phyloP scores from a whole-genome alignment of 30 jellyfish, hydroid and myxozoan species.

The Hydractinia symbiolongicarpus region DNA sequence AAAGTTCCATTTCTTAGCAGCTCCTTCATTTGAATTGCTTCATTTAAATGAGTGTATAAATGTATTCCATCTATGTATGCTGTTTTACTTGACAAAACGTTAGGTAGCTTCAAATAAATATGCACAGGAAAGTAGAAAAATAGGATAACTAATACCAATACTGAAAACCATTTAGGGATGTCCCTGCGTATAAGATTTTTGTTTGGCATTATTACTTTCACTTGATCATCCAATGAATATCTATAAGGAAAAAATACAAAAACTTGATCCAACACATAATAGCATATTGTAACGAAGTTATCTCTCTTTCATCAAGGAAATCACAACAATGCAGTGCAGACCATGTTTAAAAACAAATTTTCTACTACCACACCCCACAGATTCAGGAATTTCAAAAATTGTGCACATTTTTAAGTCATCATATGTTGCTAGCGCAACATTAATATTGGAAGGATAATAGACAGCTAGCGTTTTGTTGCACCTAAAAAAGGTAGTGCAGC shows the following conservation, averaged over 20 bases:
- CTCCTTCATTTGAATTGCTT: constrained; percentile 68
- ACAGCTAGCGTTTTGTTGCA: no score
- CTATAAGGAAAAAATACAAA: not conserved
- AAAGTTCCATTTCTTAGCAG: constrained; percentile 39
- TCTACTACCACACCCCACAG: no score
- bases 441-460: no score
- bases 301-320: no score
- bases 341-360: no score
- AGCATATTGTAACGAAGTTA: not conserved
- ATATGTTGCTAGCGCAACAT: no score
- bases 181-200: not conserved
- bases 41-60: constrained; percentile 53
- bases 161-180: constrained; percentile 10
- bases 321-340: no score
- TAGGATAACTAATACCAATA: not conserved
- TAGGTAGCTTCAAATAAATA: constrained; percentile 29
- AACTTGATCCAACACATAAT: not conserved
- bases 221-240: not conserved
- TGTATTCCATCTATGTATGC: constrained; percentile 85
- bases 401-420: no score
- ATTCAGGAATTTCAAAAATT: no score
- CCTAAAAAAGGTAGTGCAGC: no score
- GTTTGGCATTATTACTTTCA: not conserved
- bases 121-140: not conserved
- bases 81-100: constrained; percentile 36